These are phyloP conservation scores for Hylaea fasciaria DNA, from an alignment of 2,888 invertebrate genomes.

Conservation along the genomic window DNA sequence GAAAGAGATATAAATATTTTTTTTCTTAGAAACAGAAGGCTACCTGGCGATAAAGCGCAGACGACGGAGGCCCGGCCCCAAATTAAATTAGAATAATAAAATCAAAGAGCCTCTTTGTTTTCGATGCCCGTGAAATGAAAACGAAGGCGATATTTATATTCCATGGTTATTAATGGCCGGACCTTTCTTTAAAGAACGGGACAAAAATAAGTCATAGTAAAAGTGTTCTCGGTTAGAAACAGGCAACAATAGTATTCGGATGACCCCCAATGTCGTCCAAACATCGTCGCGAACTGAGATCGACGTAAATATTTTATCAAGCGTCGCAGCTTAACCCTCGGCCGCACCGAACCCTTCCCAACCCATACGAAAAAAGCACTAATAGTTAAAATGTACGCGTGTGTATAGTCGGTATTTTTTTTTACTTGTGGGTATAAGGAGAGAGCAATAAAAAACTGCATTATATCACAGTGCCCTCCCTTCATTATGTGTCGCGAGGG, in stretches of 20 bases:
- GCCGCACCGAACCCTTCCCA: conserved; percentile 77
- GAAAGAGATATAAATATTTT: conserved; percentile 83
- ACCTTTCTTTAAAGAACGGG: conserved; percentile 35
- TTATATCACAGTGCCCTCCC: conserved; percentile 82
- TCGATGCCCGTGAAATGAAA: conserved; percentile 50
- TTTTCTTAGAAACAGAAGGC: conserved; percentile 80
- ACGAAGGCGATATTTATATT: conserved; percentile 45
- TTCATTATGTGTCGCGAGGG: conserved; percentile 77
- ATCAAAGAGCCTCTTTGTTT: conserved; percentile 69
- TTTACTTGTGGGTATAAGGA: conserved; percentile 82
- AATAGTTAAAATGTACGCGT: conserved; percentile 82
- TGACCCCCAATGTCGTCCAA: conserved; percentile 63
- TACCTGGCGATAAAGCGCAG: conserved; percentile 83
- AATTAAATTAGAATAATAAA: conserved; percentile 82
- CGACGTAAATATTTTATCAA: conserved; percentile 80
- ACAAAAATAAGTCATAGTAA: conserved; percentile 39
- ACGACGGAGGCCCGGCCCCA: conserved; percentile 72
- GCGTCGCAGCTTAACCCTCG: conserved; percentile 68
- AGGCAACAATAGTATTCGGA: conserved; percentile 55
- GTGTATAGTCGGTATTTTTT: conserved; percentile 66
- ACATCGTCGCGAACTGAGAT: conserved; percentile 69
- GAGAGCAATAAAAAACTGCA: conserved; percentile 84
- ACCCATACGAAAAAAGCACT: conserved; percentile 72
- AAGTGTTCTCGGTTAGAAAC: conserved; percentile 39
- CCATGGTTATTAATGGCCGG: conserved; percentile 45